A percentile compares a stretch with the other conserved stretches of the same genome.
These are phyloP conservation scores for Cairina moschata DNA, from an alignment of 2,113 vertebrate species.

Conservation along the genomic window DNA sequence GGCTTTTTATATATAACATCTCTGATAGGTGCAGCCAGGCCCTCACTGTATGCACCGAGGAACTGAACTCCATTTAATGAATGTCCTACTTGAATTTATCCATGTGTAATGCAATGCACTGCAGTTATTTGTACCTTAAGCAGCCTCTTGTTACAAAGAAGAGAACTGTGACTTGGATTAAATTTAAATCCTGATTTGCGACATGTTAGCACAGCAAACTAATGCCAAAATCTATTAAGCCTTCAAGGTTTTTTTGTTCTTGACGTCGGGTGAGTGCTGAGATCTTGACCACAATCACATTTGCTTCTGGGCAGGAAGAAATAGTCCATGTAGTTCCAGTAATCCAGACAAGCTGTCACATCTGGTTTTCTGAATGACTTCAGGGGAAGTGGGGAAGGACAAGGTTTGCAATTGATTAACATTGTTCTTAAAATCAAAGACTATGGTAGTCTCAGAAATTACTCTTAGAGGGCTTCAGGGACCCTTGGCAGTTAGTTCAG, in stretches of 20 bases:
- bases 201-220: constrained; percentile 44
- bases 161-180: constrained; percentile 68
- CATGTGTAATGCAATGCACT: not conserved
- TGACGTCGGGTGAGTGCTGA: not conserved
- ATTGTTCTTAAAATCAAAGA: constrained; percentile 57
- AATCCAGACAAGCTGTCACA: constrained; percentile 26
- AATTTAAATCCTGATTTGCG: constrained; percentile 65
- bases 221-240: constrained; percentile 53
- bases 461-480: not conserved
- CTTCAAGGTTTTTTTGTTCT: not conserved
- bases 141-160: constrained; percentile 36
- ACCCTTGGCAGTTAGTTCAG: not conserved
- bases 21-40: not conserved
- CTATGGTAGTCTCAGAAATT: constrained; percentile 32
- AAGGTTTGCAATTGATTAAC: constrained; percentile 50
- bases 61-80: not conserved
- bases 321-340: constrained; percentile 53
- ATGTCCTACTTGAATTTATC: not conserved
- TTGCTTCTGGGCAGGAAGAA: constrained; percentile 60
- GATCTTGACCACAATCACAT: constrained; percentile 54
- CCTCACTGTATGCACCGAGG: not conserved
- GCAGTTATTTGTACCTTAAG: constrained; percentile 24
- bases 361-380: constrained; percentile 62
- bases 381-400: not conserved
- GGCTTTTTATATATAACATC: fast-evolving